Percentiles rank a stretch among this genome's conserved stretches.
phyloP scores from a whole-genome alignment of 2,888 invertebrate species.

The Sarcophaga carnaria region DNA sequence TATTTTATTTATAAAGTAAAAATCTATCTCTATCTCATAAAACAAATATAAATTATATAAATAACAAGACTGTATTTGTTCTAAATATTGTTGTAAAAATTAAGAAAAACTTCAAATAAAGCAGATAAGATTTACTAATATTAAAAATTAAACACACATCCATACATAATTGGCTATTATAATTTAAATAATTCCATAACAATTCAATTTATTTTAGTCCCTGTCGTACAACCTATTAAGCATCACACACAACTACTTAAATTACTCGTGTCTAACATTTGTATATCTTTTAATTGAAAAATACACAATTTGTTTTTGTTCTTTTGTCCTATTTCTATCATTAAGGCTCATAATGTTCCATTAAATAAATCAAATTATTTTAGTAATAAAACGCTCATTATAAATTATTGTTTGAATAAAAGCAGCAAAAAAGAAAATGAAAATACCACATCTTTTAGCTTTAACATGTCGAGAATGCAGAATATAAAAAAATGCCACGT shows the following conservation, averaged over 20 bases:
- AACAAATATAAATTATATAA: constrained; percentile 50
- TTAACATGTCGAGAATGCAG: constrained; percentile 48
- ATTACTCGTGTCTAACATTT: no score
- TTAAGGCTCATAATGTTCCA: constrained; percentile 18
- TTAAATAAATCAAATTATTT: constrained; percentile 22
- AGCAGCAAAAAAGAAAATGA: neutral
- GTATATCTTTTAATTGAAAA: neutral
- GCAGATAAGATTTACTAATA: neutral
- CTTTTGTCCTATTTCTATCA: neutral
- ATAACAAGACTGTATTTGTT: constrained; percentile 77
- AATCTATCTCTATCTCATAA: constrained; percentile 33
- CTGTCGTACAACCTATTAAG: no score
- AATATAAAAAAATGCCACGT: constrained; percentile 33
- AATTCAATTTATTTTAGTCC: no score
- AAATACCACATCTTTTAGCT: constrained; percentile 42
- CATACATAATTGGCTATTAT: constrained; percentile 2
- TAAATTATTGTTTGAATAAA: neutral
- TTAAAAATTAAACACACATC: constrained; percentile 3
- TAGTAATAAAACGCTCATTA: constrained; percentile 12
- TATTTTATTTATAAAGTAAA: constrained; percentile 41
- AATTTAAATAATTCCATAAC: no score
- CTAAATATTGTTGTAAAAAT: constrained; percentile 67
- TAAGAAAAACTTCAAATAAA: constrained; percentile 37
- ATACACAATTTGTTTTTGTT: neutral
- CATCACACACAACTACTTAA: no score